These are phyloP conservation scores for Trematomus loennbergii DNA, from an alignment of 2,113 vertebrate species.

Conservation along the genomic window DNA sequence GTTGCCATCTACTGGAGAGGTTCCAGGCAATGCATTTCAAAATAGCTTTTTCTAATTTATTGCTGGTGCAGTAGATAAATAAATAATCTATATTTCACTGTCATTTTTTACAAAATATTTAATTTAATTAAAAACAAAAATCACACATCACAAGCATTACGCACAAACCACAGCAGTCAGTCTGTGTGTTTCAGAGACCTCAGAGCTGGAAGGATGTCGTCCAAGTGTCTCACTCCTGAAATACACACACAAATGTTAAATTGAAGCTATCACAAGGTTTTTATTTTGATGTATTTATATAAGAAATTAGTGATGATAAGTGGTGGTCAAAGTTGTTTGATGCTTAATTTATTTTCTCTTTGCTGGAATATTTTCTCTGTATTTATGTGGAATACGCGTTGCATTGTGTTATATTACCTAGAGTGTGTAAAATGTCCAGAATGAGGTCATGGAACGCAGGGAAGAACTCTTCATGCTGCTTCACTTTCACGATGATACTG, in stretches of 20 bases:
- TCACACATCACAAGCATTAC: background rate
- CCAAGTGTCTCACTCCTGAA: constrained; percentile 87
- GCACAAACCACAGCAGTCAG: background rate
- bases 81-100: no score
- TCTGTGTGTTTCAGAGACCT: constrained; percentile 75
- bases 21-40: no score
- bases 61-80: no score
- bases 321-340: background rate
- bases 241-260: constrained; percentile 30
- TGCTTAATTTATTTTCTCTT: no score
- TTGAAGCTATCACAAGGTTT: no score
- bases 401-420: constrained; percentile 80
- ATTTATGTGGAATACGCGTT: no score
- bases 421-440: constrained; percentile 83
- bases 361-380: no score
- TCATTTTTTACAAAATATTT: background rate
- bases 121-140: background rate
- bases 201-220: constrained; percentile 89
- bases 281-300: no score
- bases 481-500: constrained; percentile 89
- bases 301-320: background rate
- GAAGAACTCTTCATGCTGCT: constrained; percentile 92
- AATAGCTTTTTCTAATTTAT: no score
- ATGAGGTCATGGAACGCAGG: constrained; percentile 89
- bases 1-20: no score